Base-by-base conservation (phyloP, 2,888 invertebrate genomes). In the Polylopha cassiicola region DNA sequence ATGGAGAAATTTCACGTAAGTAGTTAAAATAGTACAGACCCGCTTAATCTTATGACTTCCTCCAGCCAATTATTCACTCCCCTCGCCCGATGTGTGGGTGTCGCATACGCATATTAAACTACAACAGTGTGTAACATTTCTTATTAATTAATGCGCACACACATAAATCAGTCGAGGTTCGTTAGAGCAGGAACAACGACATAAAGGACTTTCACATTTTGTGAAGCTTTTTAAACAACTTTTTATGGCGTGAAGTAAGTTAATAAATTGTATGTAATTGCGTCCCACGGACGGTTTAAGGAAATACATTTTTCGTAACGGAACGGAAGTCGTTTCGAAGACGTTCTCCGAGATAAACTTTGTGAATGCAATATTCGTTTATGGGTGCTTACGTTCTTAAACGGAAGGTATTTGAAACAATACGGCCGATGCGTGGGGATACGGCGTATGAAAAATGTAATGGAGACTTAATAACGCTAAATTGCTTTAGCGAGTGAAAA, bases 91-190 rank as follows among this genome's bases (percentile, higher is more conserved):
- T 45, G 64, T 62, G 67, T 67, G 65, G 64, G 67, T 61, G 65
- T 62, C 47, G 39, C 43, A 53, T 50, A 56, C 55, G 56, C 63
- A 60, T 65, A 65, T 62, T 61, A 58, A 61, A 61, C 58, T 61
- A 56, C 60, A 61, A 57, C 51, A 53, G 68, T 70, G 71, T 65
- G 69, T 61, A 63, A 57, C 71, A 63, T 77, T 71, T 76, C 75
- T 75, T 81, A 82, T 84, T 84, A 84, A 84, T 82, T 82, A 84
- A 79, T 76, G 78, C 71, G 72, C 74, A 60, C 73, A 68, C 70
- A 69, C 80, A 82, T 85, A 85, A 81, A 84, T 85, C 84, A 81
- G 75, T 79, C 80, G 61, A 51, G 73, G 67, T 79, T 85, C 84
- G 81, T 84, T 84, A 85, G 76, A 75, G 53, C 49, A 44, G 65